These are phyloP conservation scores for Saccopteryx bilineata DNA, from an alignment of 2,113 vertebrate species.

Conservation along the genomic window DNA sequence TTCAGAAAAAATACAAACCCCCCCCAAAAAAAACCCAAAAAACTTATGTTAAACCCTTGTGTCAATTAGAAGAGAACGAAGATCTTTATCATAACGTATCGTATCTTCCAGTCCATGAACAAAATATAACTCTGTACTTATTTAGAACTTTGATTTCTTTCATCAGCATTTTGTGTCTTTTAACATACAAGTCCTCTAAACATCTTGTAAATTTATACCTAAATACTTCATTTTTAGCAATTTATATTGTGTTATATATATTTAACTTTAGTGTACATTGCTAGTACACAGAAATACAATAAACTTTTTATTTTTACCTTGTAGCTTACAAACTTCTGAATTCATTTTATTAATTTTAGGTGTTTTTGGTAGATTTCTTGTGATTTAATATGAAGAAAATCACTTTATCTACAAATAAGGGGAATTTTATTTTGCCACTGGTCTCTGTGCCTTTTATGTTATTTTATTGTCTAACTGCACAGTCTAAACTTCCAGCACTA, in stretches of 20 bases:
- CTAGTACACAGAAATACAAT: background rate
- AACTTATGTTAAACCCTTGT: background rate
- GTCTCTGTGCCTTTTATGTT: background rate
- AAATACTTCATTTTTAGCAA: slow-evolving; percentile 8
- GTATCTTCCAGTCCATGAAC: background rate
- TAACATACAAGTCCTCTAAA: background rate
- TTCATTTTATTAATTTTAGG: background rate
- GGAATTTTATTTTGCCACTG: background rate
- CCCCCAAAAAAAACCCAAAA: no score
- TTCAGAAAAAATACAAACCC: no score
- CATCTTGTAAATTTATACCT: background rate
- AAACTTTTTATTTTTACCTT: background rate
- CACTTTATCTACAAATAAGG: background rate
- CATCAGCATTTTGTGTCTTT: background rate
- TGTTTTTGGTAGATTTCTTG: background rate
- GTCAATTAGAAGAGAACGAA: background rate
- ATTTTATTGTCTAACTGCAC: background rate
- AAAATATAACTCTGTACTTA: background rate
- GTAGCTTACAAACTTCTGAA: background rate
- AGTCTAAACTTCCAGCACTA: background rate
- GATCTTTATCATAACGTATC: background rate
- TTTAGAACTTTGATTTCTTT: background rate
- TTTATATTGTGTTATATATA: background rate
- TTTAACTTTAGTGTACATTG: background rate
- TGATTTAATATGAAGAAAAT: background rate